A percentile compares a stretch with the other conserved stretches of the same genome.
These are phyloP conservation scores for Oscarella lobularis DNA, from an alignment of 37 sponge, comb jelly and placozoan species.

Conservation along the genomic window DNA sequence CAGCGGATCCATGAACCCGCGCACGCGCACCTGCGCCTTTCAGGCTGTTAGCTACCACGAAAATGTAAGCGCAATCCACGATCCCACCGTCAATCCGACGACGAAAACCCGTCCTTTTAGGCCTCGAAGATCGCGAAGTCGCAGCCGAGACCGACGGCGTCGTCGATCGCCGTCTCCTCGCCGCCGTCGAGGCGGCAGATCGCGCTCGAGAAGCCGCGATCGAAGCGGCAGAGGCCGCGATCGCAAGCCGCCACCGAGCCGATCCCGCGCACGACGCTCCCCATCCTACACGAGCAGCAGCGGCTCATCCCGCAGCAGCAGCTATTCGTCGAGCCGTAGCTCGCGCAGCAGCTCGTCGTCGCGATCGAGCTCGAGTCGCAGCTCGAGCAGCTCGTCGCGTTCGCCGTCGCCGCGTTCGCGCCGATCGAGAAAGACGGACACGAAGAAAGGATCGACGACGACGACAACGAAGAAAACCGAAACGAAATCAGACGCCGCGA, in stretches of 20 bases:
- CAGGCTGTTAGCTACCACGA: too few species aligned
- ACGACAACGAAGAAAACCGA: background rate
- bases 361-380: background rate
- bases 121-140: constrained; percentile 20
- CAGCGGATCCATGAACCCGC: background rate
- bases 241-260: constrained; percentile 8
- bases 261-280: constrained; percentile 4
- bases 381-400: constrained; percentile 3
- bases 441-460: background rate
- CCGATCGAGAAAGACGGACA: background rate
- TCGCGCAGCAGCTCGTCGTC: constrained; percentile 5
- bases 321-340: constrained; percentile 11
- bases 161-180: constrained; percentile 8
- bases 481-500: too few species aligned
- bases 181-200: constrained; percentile 1
- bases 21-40: too few species aligned
- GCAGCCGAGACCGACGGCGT: constrained; percentile 23
- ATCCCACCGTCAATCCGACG: too few species aligned
- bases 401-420: constrained; percentile 1
- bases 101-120: too few species aligned
- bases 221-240: constrained; percentile 13
- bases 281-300: constrained; percentile 12
- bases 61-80: constrained; percentile 2
- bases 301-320: constrained; percentile 3
- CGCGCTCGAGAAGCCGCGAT: constrained; percentile 7